These are phyloP conservation scores for Pseudocheirus occidentalis DNA, from an alignment of 2,797 vertebrate species.

Conservation along the genomic window DNA sequence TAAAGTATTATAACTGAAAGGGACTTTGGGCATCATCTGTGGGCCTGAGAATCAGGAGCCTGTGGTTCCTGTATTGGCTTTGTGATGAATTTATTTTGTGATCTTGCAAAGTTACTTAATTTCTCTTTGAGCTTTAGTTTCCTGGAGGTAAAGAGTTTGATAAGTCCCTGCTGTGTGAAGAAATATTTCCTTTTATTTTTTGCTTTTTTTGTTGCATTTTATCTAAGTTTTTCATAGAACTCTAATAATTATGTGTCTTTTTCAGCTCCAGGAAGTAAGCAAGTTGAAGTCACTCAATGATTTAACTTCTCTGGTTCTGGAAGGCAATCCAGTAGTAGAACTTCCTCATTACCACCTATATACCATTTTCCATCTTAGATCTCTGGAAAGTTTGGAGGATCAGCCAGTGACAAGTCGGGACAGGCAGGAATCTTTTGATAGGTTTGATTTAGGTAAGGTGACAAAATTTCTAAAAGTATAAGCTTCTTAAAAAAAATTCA, in stretches of 20 bases:
- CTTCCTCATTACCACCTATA: slow-evolving; percentile 89
- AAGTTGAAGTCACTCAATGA: slow-evolving; percentile 89
- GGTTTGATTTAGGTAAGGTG: slow-evolving; percentile 89
- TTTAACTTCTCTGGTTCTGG: slow-evolving; percentile 86
- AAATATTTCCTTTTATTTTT: slow-evolving; percentile 40
- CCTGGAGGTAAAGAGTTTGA: slow-evolving; percentile 20
- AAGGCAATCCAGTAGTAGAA: slow-evolving; percentile 87
- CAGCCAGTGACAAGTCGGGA: slow-evolving; percentile 85
- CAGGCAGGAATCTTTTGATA: slow-evolving; percentile 87
- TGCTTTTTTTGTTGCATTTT: slow-evolving; percentile 22
- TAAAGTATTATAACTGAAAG: background rate
- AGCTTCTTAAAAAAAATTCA: slow-evolving; percentile 30
- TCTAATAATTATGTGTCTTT: slow-evolving; percentile 51
- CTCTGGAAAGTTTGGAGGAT: slow-evolving; percentile 87
- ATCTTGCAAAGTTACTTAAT: slow-evolving; percentile 32
- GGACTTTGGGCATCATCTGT: background rate
- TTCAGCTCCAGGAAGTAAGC: slow-evolving; percentile 89
- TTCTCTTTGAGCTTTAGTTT: slow-evolving; percentile 52
- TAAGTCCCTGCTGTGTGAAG: slow-evolving; percentile 29
- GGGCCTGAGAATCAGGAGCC: slow-evolving; percentile 20
- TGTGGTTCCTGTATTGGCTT: slow-evolving; percentile 35
- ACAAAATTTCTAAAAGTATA: slow-evolving; percentile 19
- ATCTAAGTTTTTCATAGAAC: slow-evolving; percentile 53
- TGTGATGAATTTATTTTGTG: slow-evolving; percentile 18
- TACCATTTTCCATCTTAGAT: slow-evolving; percentile 89